Base-by-base conservation (phyloP, 2,797 vertebrate species). In the Amphiprion clarkii region DNA sequence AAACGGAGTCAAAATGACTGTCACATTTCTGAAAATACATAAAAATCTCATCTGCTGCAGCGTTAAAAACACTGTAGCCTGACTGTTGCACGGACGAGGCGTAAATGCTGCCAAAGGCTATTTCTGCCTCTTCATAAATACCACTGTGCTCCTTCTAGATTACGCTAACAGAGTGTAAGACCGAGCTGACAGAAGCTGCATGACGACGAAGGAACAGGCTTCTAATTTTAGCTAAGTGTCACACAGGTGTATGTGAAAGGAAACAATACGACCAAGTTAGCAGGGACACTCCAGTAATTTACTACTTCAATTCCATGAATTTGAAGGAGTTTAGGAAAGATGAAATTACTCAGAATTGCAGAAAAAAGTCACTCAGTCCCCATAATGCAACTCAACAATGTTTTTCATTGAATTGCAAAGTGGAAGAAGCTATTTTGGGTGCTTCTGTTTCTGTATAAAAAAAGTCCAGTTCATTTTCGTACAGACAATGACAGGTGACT, bases 101-200 rank as follows among this genome's bases (percentile, higher is more conserved):
- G 3, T 71, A 81, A 82, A 83, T 67, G 78, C 51, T 73, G 83
- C 85, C 71, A 76, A 64, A 57, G 71, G 79, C 78, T 78, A 67
- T 85, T 89, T 81, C 61, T 76, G 63, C 61, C 60, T 67, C 72
- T 78, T 74, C 57, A 65, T 69, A 84, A 84, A 76, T 40, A 79
- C 58, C 67, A 59, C 53, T 27, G 62, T 67, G 74, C 39, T 78
- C 49, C 40, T 70, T 23, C 61, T 8, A 76, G 73, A 81, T 84
- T 54, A 65, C 70, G 42, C 56, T 29, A 31, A 65, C 66, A 52
- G n/a, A 40, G 59, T 2, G 40, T 7, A 49, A 61, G 62, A 78
- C 48, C 12, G 27, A 72, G 54, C 48, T 57, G 61, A 79, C 63
- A 70, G 76, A 64, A 42, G 56, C 31, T 74, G 67, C 27, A 55